A percentile compares a stretch with the other conserved stretches of the same genome.
phyloP scores from a whole-genome alignment of 1,140 invertebrate species.

The Aphaenogaster ashmeadi region DNA sequence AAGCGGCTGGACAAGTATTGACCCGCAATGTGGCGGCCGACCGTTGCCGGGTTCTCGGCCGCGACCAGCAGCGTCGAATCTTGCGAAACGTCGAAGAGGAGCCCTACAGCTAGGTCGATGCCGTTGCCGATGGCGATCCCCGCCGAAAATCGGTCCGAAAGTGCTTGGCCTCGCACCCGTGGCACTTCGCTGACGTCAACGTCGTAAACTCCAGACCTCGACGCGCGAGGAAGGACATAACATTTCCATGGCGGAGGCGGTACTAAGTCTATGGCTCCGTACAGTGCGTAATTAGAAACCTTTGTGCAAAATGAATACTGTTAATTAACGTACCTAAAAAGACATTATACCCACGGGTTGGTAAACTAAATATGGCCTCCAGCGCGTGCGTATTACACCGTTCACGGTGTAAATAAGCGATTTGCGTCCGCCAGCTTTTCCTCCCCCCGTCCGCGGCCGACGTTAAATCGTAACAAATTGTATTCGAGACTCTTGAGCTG shows the following conservation, averaged over 20 bases:
- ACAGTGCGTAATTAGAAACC: slow-evolving; percentile 88
- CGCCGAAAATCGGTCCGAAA: background rate
- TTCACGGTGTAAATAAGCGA: slow-evolving; percentile 82
- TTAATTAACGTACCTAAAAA: slow-evolving; percentile 89
- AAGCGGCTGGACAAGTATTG: slow-evolving; percentile 83
- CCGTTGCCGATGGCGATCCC: background rate
- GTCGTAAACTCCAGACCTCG: slow-evolving; percentile 47
- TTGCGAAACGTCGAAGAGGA: slow-evolving; percentile 1
- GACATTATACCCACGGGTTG: slow-evolving; percentile 86
- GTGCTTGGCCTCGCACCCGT: background rate
- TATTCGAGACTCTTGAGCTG: slow-evolving; percentile 64
- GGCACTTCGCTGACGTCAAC: background rate
- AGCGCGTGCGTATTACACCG: slow-evolving; percentile 81
- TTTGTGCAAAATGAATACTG: slow-evolving; percentile 89
- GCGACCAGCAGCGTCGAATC: background rate
- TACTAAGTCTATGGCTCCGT: slow-evolving; percentile 87
- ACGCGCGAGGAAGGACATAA: slow-evolving; percentile 74
- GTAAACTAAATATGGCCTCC: slow-evolving; percentile 85
- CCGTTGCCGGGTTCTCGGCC: slow-evolving; percentile 62
- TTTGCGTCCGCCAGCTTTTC: slow-evolving; percentile 82
- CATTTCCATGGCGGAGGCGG: slow-evolving; percentile 75
- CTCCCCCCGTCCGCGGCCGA: slow-evolving; percentile 56
- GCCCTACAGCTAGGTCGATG: background rate
- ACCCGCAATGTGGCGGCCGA: slow-evolving; percentile 66
- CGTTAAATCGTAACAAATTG: slow-evolving; percentile 77